These are phyloP conservation scores for Diarsia brunnea DNA, from an alignment of 2,888 invertebrate genomes.

Conservation along the genomic window DNA sequence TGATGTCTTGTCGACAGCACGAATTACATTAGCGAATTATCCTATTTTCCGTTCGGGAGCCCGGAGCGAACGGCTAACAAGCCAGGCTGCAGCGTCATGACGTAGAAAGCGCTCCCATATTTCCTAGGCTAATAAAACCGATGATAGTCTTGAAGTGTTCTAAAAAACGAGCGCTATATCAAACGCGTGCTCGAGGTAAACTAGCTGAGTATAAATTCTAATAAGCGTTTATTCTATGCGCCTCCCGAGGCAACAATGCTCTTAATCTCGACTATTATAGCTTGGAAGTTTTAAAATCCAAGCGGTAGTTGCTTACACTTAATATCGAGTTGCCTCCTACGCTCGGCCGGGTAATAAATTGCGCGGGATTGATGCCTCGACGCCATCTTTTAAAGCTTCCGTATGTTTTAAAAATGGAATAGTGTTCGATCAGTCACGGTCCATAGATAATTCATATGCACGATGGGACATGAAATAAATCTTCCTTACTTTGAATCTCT, in stretches of 20 bases:
- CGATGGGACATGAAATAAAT: constrained; percentile 77
- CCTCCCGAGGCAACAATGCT: constrained; percentile 86
- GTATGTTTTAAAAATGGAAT: constrained; percentile 79
- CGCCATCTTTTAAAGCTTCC: constrained; percentile 71
- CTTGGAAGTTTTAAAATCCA: constrained; percentile 84
- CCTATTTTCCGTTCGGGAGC: constrained; percentile 81
- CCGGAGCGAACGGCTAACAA: constrained; percentile 81
- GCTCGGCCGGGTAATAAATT: constrained; percentile 84
- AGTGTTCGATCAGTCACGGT: constrained; percentile 83
- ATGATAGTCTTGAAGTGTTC: constrained; percentile 82
- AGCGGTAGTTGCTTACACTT: constrained; percentile 84
- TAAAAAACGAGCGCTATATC: constrained; percentile 83
- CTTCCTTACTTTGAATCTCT: constrained; percentile 71
- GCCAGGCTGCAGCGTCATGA: constrained; percentile 69
- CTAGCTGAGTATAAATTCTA: constrained; percentile 85
- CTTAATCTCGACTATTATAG: constrained; percentile 88
- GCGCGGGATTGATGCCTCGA: constrained; percentile 75
- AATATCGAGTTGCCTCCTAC: constrained; percentile 89
- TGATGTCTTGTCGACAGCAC: constrained; percentile 86
- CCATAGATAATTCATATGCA: constrained; percentile 79
- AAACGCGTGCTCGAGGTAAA: constrained; percentile 75
- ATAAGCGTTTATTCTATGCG: constrained; percentile 84
- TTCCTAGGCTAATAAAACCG: constrained; percentile 85
- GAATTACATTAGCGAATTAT: constrained; percentile 85
- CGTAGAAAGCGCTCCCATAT: constrained; percentile 83